Conservation (phyloP, 2,888 invertebrate genomes). For the Tachina lurida region DNA sequence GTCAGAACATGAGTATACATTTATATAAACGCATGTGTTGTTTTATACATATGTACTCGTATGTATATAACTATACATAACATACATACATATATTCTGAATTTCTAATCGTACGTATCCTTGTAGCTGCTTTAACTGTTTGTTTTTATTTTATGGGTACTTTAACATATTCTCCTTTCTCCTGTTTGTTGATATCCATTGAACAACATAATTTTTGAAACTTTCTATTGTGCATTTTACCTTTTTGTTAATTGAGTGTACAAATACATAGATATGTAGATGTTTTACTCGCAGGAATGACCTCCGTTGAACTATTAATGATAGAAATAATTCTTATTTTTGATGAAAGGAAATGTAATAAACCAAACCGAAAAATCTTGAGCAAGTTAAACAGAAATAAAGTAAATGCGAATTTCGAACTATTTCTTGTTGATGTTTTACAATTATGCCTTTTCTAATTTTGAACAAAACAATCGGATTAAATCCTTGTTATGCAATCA, state of each 20-base stretch:
- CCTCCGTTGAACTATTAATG: conserved; percentile 40
- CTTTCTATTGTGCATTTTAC: not conserved
- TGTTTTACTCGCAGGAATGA: conserved; percentile 38
- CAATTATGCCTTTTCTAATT: not conserved
- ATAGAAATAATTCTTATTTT: conserved; percentile 29
- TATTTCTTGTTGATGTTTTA: conserved; percentile 16
- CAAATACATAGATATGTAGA: not conserved
- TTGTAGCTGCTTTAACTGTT: not conserved
- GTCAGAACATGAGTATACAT: no score
- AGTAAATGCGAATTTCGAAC: not conserved
- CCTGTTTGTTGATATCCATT: not conserved
- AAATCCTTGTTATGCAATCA: not conserved
- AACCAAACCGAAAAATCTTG: not conserved
- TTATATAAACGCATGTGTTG: not conserved
- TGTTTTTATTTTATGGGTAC: not conserved
- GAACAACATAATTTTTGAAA: not conserved
- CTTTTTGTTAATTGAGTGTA: not conserved
- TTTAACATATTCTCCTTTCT: not conserved
- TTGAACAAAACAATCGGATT: not conserved
- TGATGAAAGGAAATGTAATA: conserved; percentile 46
- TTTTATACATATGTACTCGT: not conserved
- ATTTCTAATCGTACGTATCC: not conserved
- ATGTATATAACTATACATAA: not conserved
- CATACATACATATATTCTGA: not conserved
- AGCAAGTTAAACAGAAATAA: not conserved